phyloP scores from a whole-genome alignment of 2,113 vertebrate genomes.

The Cryptomyrus ogoouensis region DNA sequence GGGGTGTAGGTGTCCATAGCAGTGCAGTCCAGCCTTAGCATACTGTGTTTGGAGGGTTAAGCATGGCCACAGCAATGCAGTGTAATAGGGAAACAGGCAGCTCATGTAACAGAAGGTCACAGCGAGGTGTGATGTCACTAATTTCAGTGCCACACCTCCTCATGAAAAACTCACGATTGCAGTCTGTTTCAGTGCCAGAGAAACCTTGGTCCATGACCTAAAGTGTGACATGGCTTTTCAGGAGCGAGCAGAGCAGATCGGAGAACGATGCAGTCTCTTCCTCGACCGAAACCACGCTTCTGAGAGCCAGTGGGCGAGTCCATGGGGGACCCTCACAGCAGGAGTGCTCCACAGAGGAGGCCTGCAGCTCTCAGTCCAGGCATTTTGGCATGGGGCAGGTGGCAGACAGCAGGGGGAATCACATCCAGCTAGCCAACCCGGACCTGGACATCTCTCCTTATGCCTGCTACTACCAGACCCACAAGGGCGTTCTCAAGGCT shows the following conservation, averaged over 20 bases:
- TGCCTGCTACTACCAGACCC: slow-evolving; percentile 67
- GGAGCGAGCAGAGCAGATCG: background rate
- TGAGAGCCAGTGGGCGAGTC: too few species aligned
- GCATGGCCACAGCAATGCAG: background rate
- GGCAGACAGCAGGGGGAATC: background rate
- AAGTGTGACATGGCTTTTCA: background rate
- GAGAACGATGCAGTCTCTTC: background rate
- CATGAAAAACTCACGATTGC: background rate
- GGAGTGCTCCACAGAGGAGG: background rate
- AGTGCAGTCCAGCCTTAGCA: background rate
- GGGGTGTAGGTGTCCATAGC: background rate
- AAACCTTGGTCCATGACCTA: background rate
- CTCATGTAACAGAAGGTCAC: background rate
- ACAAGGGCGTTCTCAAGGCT: slow-evolving; percentile 52
- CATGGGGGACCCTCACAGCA: background rate
- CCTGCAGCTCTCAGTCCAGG: background rate
- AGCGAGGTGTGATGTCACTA: background rate
- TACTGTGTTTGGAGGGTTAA: background rate
- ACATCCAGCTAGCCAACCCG: background rate
- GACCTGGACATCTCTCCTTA: slow-evolving; percentile 58
- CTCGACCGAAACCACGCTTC: background rate
- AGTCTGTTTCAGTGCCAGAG: background rate
- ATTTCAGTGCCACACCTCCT: background rate
- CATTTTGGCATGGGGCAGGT: background rate
- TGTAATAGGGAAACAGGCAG: background rate